Evolutionary conservation across 1,140 invertebrate genomes (phyloP), one percentile per base, ranked within the genome.

Genomic region (Listronotus oregonensis): DNA sequence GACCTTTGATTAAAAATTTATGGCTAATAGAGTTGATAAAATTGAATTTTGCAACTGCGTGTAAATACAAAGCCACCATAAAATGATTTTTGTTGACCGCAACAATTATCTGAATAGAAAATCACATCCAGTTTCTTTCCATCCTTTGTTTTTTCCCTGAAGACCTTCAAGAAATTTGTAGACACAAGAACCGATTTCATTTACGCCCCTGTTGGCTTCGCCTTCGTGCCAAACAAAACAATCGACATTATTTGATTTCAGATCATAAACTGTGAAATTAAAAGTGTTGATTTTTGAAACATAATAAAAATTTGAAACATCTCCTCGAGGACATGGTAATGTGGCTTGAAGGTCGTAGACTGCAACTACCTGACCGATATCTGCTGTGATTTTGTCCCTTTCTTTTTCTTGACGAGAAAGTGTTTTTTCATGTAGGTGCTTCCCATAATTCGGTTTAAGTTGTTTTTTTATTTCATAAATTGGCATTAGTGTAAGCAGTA

Each of bases 141-240:
- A n/a, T n/a, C n/a, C n/a, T n/a, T n/a, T n/a, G n/a, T n/a, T n/a
- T n/a, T n/a, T n/a, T n/a, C n/a, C n/a, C n/a, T n/a, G n/a, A n/a
- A n/a, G n/a, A n/a, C n/a, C n/a, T n/a, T n/a, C n/a, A n/a, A n/a
- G n/a, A n/a, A n/a, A n/a, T n/a, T n/a, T n/a, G n/a, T 51, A 59
- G 12, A 75, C 55, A 51, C 71, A 75, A 18, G 71, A 64, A 39
- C 68, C 68, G 37, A 75, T 55, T 64, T 75, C 72, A 66, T 61
- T 69, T 31, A 64, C 61, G 10, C 73, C 75, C 42, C 69, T 57
- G 6, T 70, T 47, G 9, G 56, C 73, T 34, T 65, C 44, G 11
- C 55, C 57, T 69, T 78, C 76, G 56, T 78, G 55, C 73, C 74
- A 76, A 27, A 74, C 32, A 69, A 67, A 77, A 46, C 73, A 78